Evolutionary conservation across 1,140 invertebrate species (phyloP).

Genomic region (Leptinotarsa texana): DNA sequence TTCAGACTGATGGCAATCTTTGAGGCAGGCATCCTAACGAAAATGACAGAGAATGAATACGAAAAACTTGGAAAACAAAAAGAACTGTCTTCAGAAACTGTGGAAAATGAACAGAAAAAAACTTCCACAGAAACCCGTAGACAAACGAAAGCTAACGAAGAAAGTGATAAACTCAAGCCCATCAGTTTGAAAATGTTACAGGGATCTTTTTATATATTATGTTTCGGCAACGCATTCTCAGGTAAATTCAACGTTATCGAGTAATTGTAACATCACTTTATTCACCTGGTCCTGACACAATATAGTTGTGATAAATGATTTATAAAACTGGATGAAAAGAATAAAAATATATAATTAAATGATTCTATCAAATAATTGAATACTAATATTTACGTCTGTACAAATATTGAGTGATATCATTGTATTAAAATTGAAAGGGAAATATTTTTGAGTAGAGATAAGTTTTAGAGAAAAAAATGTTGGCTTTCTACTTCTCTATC

Average conservation of each 20-base stretch:
- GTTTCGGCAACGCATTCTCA: conserved; percentile 62
- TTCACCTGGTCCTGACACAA: background rate
- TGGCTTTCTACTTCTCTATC: no score
- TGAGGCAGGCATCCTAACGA: conserved; percentile 70
- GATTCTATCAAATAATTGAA: background rate
- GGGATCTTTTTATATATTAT: conserved; percentile 68
- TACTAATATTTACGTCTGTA: background rate
- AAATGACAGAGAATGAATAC: conserved; percentile 72
- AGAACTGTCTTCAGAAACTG: conserved; percentile 54
- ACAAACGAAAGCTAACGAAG: conserved; percentile 44
- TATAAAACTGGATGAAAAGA: background rate
- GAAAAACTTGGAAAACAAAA: conserved; percentile 65
- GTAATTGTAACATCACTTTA: conserved; percentile 7
- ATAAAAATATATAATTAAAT: background rate
- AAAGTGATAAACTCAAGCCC: conserved; percentile 59
- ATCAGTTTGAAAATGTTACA: conserved; percentile 68
- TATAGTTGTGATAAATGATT: background rate
- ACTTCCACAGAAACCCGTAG: conserved; percentile 46
- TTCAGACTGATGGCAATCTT: conserved; percentile 70
- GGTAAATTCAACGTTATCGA: conserved; percentile 48
- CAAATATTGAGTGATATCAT: no score
- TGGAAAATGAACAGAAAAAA: conserved; percentile 44
- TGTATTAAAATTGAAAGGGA: no score
- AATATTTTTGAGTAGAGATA: no score
- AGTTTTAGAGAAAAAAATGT: no score